A percentile compares a stretch with the other conserved stretches of the same genome.
Evolutionary conservation across 53 echinoderm and acorn worm genomes (phyloP).

Genomic region (Stichopus horrens): DNA sequence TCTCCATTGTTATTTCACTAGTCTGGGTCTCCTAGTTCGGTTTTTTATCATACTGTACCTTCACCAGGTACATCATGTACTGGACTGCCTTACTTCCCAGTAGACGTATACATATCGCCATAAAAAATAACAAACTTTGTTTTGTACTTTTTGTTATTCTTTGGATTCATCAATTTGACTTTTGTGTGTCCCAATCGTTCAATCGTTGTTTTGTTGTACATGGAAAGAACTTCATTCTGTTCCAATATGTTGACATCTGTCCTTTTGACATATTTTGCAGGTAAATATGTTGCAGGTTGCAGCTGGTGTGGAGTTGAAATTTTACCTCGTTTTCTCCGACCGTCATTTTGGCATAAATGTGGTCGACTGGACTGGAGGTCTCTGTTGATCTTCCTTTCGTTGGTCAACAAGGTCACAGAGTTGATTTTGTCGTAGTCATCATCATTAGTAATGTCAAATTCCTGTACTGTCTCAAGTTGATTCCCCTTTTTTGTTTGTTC

Average conservation of each 20-base stretch:
- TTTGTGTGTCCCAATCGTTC: slow-evolving; percentile 41
- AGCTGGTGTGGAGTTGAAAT: slow-evolving; percentile 53
- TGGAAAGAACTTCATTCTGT: neutral
- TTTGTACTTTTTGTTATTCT: slow-evolving; percentile 50
- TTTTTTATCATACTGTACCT: slow-evolving; percentile 39
- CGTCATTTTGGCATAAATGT: slow-evolving; percentile 15
- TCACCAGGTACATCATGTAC: slow-evolving; percentile 52
- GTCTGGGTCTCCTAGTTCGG: neutral
- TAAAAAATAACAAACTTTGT: slow-evolving; percentile 38
- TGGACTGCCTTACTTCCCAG: slow-evolving; percentile 30
- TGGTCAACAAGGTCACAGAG: neutral
- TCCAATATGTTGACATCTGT: neutral
- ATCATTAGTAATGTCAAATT: neutral
- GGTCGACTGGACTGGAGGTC: neutral
- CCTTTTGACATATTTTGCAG: neutral
- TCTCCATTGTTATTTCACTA: neutral
- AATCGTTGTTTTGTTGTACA: slow-evolving; percentile 49
- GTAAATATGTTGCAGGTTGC: slow-evolving; percentile 37
- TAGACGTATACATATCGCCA: neutral
- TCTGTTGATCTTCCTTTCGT: neutral
- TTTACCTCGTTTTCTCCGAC: slow-evolving; percentile 34
- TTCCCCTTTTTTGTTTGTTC: neutral
- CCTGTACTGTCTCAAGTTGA: neutral
- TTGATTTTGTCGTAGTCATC: neutral
- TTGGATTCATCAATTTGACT: slow-evolving; percentile 44